Conservation (phyloP, 2,113 vertebrate species). For the Salvelinus namaycush region DNA sequence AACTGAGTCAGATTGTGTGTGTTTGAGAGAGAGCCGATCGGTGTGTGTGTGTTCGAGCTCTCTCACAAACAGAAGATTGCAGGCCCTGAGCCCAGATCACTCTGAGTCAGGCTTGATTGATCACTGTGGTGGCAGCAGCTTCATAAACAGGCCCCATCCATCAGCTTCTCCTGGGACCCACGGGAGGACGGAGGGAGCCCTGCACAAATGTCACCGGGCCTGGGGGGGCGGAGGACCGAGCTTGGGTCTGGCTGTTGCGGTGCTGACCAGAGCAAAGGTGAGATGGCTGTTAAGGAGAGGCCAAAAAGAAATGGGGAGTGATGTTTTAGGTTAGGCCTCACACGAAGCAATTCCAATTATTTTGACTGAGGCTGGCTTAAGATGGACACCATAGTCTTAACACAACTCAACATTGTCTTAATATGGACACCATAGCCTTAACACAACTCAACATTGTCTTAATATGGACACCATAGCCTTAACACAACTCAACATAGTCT, state of each 20-base stretch:
- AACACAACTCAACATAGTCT: not conserved
- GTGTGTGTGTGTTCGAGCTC: conserved; percentile 26
- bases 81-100: conserved; percentile 44
- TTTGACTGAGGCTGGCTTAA: too few species aligned
- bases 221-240: conserved; percentile 10
- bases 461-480: not conserved
- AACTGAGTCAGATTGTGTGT: too few species aligned
- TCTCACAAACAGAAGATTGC: conserved; percentile 41
- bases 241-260: conserved; percentile 46
- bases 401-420: not conserved
- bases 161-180: conserved; percentile 70
- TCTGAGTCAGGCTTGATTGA: conserved; percentile 69
- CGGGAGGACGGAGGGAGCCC: conserved; percentile 44
- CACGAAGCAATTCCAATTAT: not conserved
- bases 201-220: conserved; percentile 65
- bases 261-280: conserved; percentile 64
- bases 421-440: not conserved
- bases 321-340: conserved; percentile 7
- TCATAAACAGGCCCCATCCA: conserved; percentile 76
- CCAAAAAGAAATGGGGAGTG: conserved; percentile 32
- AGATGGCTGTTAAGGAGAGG: conserved; percentile 31
- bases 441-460: not conserved
- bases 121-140: conserved; percentile 73
- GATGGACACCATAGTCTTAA: not conserved
- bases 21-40: conserved; percentile 1